phyloP scores from a whole-genome alignment of 1,140 invertebrate genomes.

The Rhyzopertha dominica region DNA sequence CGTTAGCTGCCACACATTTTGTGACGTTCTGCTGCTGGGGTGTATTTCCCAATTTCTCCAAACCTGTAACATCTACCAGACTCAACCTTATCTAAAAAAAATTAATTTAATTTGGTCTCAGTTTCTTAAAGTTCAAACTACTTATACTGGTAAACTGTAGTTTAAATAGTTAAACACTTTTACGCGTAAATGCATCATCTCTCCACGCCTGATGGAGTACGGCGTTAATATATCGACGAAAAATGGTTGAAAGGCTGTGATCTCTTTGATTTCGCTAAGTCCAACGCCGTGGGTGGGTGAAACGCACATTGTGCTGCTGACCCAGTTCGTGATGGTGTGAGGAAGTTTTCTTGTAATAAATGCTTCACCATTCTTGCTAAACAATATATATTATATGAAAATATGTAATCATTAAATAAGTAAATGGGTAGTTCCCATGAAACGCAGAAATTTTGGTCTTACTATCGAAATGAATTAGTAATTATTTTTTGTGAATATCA shows the following conservation, averaged over 20 bases:
- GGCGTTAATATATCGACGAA: constrained; percentile 67
- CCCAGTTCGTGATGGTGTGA: constrained; percentile 71
- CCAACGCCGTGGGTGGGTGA: constrained; percentile 59
- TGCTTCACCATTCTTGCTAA: constrained; percentile 51
- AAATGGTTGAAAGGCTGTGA: constrained; percentile 67
- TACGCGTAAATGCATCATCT: constrained; percentile 62
- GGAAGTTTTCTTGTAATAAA: constrained; percentile 54
- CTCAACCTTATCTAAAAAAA: constrained; percentile 51
- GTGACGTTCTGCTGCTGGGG: constrained; percentile 22
- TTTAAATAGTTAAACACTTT: constrained; percentile 69
- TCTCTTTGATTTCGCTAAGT: constrained; percentile 51
- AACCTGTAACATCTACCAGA: constrained; percentile 46
- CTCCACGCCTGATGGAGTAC: constrained; percentile 64
- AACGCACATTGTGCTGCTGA: constrained; percentile 64
- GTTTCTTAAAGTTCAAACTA: not conserved
- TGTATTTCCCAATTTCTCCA: constrained; percentile 40
- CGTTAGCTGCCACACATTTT: constrained; percentile 46
- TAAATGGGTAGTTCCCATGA: no score
- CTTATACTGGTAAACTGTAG: constrained; percentile 54
- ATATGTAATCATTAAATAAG: constrained; percentile 6
- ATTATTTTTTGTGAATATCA: no score
- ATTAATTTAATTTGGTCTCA: not conserved
- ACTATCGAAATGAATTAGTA: no score
- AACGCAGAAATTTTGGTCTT: no score
- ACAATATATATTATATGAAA: constrained; percentile 9